Percentiles rank a stretch among this genome's conserved stretches.
phyloP scores from a whole-genome alignment of 2,797 vertebrate genomes.

The Fratercula arctica region DNA sequence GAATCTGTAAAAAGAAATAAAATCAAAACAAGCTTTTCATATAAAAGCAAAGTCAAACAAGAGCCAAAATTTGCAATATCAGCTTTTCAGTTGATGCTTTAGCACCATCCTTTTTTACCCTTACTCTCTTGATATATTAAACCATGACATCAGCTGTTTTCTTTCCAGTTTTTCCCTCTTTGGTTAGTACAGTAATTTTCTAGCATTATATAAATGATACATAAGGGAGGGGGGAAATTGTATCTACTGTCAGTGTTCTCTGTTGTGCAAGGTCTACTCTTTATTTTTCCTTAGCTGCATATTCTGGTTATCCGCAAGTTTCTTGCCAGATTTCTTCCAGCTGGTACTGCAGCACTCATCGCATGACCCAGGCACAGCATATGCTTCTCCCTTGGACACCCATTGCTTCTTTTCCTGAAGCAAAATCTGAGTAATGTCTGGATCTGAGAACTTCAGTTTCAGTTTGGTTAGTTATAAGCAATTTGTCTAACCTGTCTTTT shows the following conservation, averaged over 20 bases:
- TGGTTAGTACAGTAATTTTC: neutral
- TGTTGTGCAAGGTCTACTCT: neutral
- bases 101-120: neutral
- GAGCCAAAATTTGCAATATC: neutral
- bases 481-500: neutral
- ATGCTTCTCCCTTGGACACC: conserved; percentile 14
- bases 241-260: neutral
- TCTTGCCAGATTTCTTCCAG: conserved; percentile 15
- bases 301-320: neutral
- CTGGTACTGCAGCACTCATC: conserved; percentile 2
- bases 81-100: neutral
- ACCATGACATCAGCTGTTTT: conserved; percentile 15
- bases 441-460: neutral
- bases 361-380: neutral
- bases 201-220: conserved; percentile 2
- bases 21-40: conserved; percentile 29
- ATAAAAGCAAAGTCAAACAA: conserved; percentile 10
- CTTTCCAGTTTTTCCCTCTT: neutral
- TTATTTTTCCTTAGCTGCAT: neutral
- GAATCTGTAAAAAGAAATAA: neutral
- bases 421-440: neutral
- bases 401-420: neutral
- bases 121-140: neutral
- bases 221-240: neutral
- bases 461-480: neutral